phyloP scores from a whole-genome alignment of 2,113 vertebrate species.

The Leptosomus discolor region DNA sequence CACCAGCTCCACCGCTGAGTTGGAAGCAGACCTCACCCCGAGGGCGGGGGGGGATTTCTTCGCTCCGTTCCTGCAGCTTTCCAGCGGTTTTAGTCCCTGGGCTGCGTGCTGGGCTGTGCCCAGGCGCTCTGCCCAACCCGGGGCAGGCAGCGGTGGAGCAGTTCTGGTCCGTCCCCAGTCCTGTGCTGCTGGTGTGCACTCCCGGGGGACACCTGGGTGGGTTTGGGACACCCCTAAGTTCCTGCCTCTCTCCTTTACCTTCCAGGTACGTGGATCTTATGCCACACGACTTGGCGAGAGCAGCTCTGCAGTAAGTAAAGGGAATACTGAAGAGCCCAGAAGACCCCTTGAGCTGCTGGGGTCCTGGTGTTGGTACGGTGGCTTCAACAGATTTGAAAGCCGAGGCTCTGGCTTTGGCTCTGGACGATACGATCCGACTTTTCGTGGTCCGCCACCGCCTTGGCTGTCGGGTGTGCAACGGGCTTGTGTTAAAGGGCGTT shows the following conservation, averaged over 20 bases:
- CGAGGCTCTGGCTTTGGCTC: not conserved
- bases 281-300: constrained; percentile 94
- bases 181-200: not conserved
- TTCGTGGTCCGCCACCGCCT: too few relatives aligned
- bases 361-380: accelerated
- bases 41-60: not conserved
- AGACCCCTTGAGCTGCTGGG: not conserved
- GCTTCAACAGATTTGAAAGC: not conserved
- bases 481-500: not conserved
- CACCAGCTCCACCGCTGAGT: not conserved
- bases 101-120: not conserved
- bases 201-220: not conserved
- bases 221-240: not conserved
- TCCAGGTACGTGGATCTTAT: constrained; percentile 90
- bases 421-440: accelerated
- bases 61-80: not conserved
- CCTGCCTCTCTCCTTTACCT: not conserved
- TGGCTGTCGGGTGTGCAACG: accelerated
- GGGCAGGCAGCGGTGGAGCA: not conserved
- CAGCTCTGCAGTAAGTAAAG: constrained; percentile 87
- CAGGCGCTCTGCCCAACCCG: not conserved
- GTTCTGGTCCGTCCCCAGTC: not conserved
- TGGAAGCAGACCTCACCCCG: not conserved
- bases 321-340: not conserved
- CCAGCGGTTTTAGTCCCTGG: too few relatives aligned